Percentiles rank a stretch among this genome's conserved stretches.
Evolutionary conservation across 2,888 invertebrate species (phyloP).

Genomic region (Machimus atricapillus): DNA sequence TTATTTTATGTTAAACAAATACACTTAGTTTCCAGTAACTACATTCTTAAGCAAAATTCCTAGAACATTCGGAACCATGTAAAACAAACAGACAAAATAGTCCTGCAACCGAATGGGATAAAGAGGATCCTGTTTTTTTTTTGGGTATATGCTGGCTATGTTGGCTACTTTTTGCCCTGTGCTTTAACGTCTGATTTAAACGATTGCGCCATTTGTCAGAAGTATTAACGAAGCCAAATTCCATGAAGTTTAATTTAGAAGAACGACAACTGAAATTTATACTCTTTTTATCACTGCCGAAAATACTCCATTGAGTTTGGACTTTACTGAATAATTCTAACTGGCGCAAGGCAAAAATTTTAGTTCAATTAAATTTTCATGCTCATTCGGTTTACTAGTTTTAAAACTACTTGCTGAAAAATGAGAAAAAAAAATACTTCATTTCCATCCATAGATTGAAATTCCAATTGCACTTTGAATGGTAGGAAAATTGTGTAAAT

Average conservation of each 20-base stretch:
- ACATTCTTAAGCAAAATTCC: constrained; percentile 24
- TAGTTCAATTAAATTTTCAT: constrained; percentile 3
- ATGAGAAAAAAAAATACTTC: not conserved
- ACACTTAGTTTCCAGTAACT: constrained; percentile 19
- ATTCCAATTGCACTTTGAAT: constrained; percentile 35
- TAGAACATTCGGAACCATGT: not conserved
- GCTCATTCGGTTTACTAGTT: not conserved
- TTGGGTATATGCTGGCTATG: not conserved
- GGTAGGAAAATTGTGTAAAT: constrained; percentile 49
- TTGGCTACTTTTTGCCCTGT: not conserved
- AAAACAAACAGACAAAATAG: not conserved
- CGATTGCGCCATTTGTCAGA: constrained; percentile 19
- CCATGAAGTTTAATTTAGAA: not conserved
- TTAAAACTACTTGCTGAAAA: not conserved
- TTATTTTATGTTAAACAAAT: not conserved
- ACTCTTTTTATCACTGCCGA: not conserved
- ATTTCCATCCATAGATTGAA: constrained; percentile 9
- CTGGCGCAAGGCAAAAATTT: constrained; percentile 9
- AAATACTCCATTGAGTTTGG: not conserved
- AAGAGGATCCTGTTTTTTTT: not conserved
- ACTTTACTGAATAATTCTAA: not conserved
- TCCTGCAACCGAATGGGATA: not conserved
- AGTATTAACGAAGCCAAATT: constrained; percentile 32
- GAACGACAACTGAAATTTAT: not conserved
- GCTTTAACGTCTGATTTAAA: not conserved